Conservation (phyloP, 1,140 invertebrate genomes). For the Anastrepha ludens region DNA sequence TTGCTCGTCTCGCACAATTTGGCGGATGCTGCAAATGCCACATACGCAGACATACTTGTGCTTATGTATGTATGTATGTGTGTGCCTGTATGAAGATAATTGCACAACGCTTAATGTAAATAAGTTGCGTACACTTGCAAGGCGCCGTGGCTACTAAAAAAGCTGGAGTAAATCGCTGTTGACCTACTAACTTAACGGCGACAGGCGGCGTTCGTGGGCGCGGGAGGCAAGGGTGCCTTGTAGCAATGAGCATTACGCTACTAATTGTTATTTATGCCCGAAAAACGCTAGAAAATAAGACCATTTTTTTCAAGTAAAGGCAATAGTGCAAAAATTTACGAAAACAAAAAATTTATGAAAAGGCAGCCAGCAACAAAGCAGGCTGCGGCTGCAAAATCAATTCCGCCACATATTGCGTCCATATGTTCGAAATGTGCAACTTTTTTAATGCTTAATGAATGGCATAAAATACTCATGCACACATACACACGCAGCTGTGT, state of each 20-base stretch:
- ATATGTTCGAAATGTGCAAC: conserved; percentile 26
- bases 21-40: not conserved
- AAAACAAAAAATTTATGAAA: not conserved
- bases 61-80: not conserved
- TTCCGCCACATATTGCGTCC: conserved; percentile 15
- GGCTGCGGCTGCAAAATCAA: not conserved
- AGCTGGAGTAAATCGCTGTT: conserved; percentile 12
- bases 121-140: not conserved
- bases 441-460: not conserved
- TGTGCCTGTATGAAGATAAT: not conserved
- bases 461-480: not conserved
- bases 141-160: not conserved
- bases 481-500: not conserved
- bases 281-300: not conserved
- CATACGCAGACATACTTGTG: not conserved
- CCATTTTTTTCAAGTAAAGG: not conserved
- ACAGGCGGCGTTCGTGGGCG: not conserved
- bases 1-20: not conserved
- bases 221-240: not conserved
- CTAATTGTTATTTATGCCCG: not conserved
- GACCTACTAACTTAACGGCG: conserved; percentile 9
- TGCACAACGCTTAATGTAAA: not conserved
- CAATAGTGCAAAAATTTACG: not conserved
- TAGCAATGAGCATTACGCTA: not conserved
- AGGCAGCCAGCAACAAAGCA: not conserved